These are phyloP conservation scores for Hirtodrosophila trivittata DNA, from an alignment of 2,888 invertebrate genomes.

Conservation along the genomic window DNA sequence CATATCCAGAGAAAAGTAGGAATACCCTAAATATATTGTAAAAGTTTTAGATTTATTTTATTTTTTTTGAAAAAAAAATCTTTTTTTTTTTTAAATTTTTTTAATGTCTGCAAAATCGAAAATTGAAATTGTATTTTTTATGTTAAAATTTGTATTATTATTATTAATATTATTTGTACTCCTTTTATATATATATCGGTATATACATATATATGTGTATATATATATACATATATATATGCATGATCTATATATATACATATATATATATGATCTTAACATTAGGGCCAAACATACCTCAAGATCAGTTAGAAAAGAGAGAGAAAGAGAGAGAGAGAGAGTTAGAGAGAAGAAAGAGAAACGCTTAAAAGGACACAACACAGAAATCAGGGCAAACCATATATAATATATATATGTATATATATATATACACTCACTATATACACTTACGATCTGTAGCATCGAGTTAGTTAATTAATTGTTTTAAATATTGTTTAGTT, in stretches of 20 bases:
- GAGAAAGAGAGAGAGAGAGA: slow-evolving; percentile 8
- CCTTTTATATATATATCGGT: slow-evolving; percentile 27
- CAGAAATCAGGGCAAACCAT: slow-evolving; percentile 3
- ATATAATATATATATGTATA: slow-evolving; percentile 9
- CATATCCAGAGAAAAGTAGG: slow-evolving; percentile 28
- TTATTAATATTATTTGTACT: slow-evolving; percentile 22
- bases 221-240: slow-evolving; percentile 4
- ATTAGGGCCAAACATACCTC: slow-evolving; percentile 53
- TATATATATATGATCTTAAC: slow-evolving; percentile 9
- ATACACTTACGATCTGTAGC: neutral
- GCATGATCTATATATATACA: slow-evolving; percentile 3
- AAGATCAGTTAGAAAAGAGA: slow-evolving; percentile 19
- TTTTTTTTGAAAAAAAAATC: slow-evolving; percentile 20
- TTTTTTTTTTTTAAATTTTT: slow-evolving; percentile 54
- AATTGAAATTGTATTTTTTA: slow-evolving; percentile 31
- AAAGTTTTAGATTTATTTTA: slow-evolving; percentile 20
- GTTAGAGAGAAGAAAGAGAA: slow-evolving; percentile 26
- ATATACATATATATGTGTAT: slow-evolving; percentile 4
- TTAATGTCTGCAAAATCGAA: slow-evolving; percentile 69
- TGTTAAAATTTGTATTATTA: slow-evolving; percentile 39
- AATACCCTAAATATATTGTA: slow-evolving; percentile 11
- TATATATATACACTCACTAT: slow-evolving; percentile 1
- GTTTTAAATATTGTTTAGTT: slow-evolving; percentile 22
- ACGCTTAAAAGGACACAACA: slow-evolving; percentile 44
- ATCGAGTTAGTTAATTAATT: slow-evolving; percentile 7